Evolutionary conservation across 2,888 invertebrate genomes (phyloP).

Genomic region (Mesoligia furuncula): DNA sequence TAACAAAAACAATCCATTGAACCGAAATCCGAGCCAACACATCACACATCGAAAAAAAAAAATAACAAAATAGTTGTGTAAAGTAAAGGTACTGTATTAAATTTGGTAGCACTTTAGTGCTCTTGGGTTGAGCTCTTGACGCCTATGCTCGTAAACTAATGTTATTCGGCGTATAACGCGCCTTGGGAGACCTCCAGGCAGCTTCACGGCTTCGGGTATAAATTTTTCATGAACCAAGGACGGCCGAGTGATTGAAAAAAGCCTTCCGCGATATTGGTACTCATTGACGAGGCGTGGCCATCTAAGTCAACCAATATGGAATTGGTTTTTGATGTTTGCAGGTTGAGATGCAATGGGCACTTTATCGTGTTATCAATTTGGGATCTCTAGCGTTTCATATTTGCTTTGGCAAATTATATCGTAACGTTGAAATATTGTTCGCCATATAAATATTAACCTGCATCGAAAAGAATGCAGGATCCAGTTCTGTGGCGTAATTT

Average conservation of each 20-base stretch:
- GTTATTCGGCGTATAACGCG: slow-evolving; percentile 84
- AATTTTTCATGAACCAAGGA: slow-evolving; percentile 88
- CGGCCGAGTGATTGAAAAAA: slow-evolving; percentile 86
- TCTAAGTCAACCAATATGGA: slow-evolving; percentile 46
- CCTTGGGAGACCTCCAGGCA: slow-evolving; percentile 74
- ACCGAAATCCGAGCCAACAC: slow-evolving; percentile 30
- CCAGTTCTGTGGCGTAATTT: not conserved
- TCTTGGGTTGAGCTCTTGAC: slow-evolving; percentile 69
- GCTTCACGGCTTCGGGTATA: slow-evolving; percentile 76
- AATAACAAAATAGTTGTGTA: slow-evolving; percentile 64
- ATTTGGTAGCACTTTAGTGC: slow-evolving; percentile 78
- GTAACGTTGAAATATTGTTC: not conserved
- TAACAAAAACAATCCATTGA: slow-evolving; percentile 10
- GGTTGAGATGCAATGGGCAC: slow-evolving; percentile 16
- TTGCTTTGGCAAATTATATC: not conserved
- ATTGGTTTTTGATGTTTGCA: slow-evolving; percentile 51
- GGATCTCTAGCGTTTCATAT: not conserved
- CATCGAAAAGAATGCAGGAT: not conserved
- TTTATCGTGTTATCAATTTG: not conserved
- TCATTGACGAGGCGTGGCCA: slow-evolving; percentile 74
- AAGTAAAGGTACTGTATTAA: slow-evolving; percentile 73
- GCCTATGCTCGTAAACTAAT: slow-evolving; percentile 85
- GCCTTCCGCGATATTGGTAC: slow-evolving; percentile 80
- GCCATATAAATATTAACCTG: not conserved
- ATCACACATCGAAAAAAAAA: slow-evolving; percentile 45